A percentile compares a stretch with the other conserved stretches of the same genome.
phyloP scores from a whole-genome alignment of 2,888 invertebrate genomes.

The Eristalis arbustorum region DNA sequence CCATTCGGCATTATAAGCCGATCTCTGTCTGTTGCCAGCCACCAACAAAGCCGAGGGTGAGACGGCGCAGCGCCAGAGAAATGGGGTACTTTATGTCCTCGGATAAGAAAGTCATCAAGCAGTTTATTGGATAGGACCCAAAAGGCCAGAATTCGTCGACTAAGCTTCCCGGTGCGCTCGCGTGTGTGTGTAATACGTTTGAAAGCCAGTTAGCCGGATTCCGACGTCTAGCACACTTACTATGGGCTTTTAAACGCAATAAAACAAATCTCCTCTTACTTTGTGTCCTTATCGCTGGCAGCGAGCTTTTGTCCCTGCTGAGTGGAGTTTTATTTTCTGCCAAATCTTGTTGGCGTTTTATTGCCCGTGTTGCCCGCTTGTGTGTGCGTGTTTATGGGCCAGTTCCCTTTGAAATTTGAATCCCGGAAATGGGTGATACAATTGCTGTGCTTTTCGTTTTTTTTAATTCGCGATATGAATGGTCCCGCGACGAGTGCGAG shows the following conservation, averaged over 20 bases:
- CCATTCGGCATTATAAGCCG: conserved; percentile 7
- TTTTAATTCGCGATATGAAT: not conserved
- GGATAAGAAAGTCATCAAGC: conserved; percentile 53
- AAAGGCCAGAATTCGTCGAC: conserved; percentile 39
- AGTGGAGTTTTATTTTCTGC: conserved; percentile 29
- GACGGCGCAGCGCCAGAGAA: not conserved
- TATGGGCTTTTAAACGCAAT: conserved; percentile 7
- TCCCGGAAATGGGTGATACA: not conserved
- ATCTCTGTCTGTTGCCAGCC: not conserved
- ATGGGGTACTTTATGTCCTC: conserved; percentile 30
- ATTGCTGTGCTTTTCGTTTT: not conserved
- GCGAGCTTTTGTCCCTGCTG: conserved; percentile 30
- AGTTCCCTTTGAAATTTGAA: not conserved
- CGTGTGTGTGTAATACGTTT: not conserved
- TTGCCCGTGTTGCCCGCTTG: conserved; percentile 6
- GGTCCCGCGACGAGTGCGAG: not conserved
- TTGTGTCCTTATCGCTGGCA: conserved; percentile 31
- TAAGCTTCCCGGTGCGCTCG: conserved; percentile 22
- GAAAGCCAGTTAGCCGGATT: not conserved
- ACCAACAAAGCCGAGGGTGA: not conserved
- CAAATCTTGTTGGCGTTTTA: conserved; percentile 29
- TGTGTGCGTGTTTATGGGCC: not conserved
- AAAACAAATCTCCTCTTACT: conserved; percentile 36
- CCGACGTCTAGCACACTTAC: conserved; percentile 22
- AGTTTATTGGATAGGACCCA: conserved; percentile 40